phyloP scores from a whole-genome alignment of 2,888 invertebrate genomes.

The Tolmerus cingulatus region DNA sequence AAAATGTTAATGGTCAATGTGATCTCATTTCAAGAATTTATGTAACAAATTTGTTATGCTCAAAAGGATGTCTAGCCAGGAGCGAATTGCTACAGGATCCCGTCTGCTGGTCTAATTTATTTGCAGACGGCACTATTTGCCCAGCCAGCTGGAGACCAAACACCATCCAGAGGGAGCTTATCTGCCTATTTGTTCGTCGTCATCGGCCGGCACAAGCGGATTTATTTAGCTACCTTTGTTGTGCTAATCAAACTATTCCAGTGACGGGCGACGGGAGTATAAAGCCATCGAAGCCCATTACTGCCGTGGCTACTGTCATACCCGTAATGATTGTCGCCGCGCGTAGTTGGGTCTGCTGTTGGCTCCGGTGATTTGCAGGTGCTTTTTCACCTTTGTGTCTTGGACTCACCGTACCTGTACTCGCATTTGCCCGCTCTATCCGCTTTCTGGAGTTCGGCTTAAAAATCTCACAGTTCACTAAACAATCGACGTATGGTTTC shows the following conservation, averaged over 20 bases:
- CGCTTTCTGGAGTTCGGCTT: constrained; percentile 34
- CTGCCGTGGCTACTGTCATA: constrained; percentile 20
- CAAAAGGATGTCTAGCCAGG: background rate
- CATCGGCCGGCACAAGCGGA: background rate
- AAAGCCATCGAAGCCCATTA: constrained; percentile 31
- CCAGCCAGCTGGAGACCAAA: background rate
- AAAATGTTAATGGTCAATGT: background rate
- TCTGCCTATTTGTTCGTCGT: background rate
- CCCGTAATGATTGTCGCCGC: constrained; percentile 12
- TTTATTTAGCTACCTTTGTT: constrained; percentile 3
- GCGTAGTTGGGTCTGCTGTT: background rate
- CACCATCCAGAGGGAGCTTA: background rate
- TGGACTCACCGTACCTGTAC: constrained; percentile 3
- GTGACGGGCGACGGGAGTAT: background rate
- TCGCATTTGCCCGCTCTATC: background rate
- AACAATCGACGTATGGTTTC: constrained; percentile 41
- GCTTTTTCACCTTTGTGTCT: constrained; percentile 19
- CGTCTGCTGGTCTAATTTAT: constrained; percentile 1
- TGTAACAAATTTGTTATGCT: background rate
- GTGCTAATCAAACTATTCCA: constrained; percentile 5
- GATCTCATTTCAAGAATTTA: background rate
- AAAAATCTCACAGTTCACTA: constrained; percentile 35
- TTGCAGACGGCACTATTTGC: background rate
- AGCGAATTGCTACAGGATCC: background rate
- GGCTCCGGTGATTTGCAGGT: constrained; percentile 42